phyloP scores from a whole-genome alignment of 1,140 invertebrate genomes.

The Phthorimaea operculella region DNA sequence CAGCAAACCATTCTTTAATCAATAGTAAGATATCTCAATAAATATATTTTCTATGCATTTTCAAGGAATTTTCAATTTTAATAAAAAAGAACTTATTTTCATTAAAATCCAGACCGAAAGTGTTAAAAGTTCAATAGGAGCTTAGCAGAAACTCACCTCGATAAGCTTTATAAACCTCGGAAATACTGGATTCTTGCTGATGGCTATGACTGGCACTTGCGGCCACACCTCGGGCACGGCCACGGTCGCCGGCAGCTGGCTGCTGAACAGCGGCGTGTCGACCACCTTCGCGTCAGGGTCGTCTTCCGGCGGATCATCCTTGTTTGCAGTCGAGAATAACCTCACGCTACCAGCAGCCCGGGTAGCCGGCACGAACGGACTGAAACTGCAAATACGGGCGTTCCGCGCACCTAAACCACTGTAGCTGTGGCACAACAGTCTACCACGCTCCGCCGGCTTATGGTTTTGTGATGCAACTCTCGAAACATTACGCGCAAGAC shows the following conservation, averaged over 20 bases:
- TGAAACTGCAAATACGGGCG: slow-evolving; percentile 32
- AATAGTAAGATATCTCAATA: too few relatives aligned
- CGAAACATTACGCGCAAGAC: slow-evolving; percentile 36
- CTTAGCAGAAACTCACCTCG: slow-evolving; percentile 72
- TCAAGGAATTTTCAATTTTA: too few relatives aligned
- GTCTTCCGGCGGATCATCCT: slow-evolving; percentile 53
- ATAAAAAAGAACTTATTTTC: too few relatives aligned
- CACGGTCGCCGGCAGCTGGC: slow-evolving; percentile 85
- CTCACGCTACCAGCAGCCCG: slow-evolving; percentile 21
- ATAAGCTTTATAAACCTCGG: slow-evolving; percentile 98
- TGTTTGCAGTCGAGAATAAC: slow-evolving; percentile 48
- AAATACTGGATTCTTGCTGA: slow-evolving; percentile 95
- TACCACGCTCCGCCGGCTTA: slow-evolving; percentile 24
- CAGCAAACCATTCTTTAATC: too few relatives aligned
- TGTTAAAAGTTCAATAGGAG: background rate
- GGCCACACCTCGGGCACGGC: slow-evolving; percentile 98
- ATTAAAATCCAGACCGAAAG: too few relatives aligned
- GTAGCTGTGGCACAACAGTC: slow-evolving; percentile 11
- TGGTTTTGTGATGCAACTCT: slow-evolving; percentile 53
- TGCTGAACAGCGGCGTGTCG: slow-evolving; percentile 48
- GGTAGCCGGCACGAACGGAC: slow-evolving; percentile 12
- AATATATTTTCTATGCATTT: too few relatives aligned
- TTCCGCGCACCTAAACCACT: slow-evolving; percentile 8
- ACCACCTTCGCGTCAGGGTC: slow-evolving; percentile 45
- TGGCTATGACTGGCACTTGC: slow-evolving; percentile 93